Evolutionary conservation across 2,113 vertebrate genomes (phyloP).

Genomic region (Sphaerodactylus townsendi): DNA sequence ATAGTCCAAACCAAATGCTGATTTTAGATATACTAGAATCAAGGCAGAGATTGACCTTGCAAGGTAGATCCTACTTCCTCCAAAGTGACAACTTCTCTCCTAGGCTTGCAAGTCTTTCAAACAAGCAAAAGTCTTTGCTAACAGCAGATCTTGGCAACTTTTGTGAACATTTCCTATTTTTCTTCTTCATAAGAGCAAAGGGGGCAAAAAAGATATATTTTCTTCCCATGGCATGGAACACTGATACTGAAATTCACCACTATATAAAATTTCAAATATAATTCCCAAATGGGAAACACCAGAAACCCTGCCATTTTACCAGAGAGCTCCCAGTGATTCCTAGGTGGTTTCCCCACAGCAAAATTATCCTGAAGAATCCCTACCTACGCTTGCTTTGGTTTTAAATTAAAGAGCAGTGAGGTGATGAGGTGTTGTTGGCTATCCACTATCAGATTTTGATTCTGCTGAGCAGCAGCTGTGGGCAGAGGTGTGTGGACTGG

Average conservation of each 20-base stretch:
- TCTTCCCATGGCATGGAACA: slow-evolving; percentile 54
- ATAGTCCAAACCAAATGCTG: no score
- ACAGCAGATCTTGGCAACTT: slow-evolving; percentile 61
- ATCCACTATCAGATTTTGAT: no score
- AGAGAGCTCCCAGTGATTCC: no score
- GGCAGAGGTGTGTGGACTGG: no score
- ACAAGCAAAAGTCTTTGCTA: slow-evolving; percentile 54
- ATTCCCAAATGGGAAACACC: no score
- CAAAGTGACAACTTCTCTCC: no score
- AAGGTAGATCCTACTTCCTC: no score
- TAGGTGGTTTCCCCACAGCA: no score
- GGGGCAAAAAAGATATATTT: slow-evolving; percentile 54
- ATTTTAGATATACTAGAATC: no score
- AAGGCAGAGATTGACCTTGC: no score
- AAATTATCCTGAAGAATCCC: neutral
- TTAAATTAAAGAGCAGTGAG: neutral
- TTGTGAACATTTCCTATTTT: slow-evolving; percentile 65
- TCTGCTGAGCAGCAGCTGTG: no score
- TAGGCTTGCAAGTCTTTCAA: slow-evolving; percentile 64
- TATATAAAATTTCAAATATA: slow-evolving; percentile 55
- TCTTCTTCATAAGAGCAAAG: slow-evolving; percentile 62
- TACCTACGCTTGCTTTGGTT: slow-evolving; percentile 15
- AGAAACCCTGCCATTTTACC: neutral
- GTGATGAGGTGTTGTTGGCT: no score
- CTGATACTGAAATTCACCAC: slow-evolving; percentile 45